Evolutionary conservation across 2,797 vertebrate species (phyloP).

Genomic region (Simalia tracyae): DNA sequence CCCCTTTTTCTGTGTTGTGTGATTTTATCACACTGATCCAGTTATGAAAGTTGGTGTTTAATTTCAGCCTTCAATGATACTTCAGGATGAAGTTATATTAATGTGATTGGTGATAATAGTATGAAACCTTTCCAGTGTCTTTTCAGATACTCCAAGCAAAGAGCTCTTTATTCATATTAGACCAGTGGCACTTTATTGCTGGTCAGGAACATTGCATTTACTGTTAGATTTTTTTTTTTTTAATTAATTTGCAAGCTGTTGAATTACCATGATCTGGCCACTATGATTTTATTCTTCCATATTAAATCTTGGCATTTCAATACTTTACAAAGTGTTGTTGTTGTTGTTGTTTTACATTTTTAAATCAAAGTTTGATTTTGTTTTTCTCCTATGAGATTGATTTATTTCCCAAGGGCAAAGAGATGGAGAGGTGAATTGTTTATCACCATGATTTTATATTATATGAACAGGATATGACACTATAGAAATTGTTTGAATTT

Average conservation of each 20-base stretch:
- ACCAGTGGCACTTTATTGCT: background rate
- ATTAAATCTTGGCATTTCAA: background rate
- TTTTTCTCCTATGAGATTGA: background rate
- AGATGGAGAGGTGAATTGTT: background rate
- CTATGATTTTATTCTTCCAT: background rate
- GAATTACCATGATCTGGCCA: background rate
- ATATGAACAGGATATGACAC: background rate
- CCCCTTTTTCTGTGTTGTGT: background rate
- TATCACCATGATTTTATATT: background rate
- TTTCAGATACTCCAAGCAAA: background rate
- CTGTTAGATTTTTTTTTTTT: background rate
- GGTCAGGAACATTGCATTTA: background rate
- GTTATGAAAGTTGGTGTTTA: background rate
- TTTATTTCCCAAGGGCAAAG: background rate
- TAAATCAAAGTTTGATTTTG: background rate
- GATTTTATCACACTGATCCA: background rate
- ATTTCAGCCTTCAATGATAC: background rate
- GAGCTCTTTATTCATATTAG: background rate
- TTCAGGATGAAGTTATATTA: background rate
- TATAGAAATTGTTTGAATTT: background rate
- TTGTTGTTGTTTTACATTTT: background rate
- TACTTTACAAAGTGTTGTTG: background rate
- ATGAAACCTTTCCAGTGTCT: background rate
- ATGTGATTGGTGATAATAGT: background rate
- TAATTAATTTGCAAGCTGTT: background rate